These are phyloP conservation scores for Helarctos malayanus DNA, from an alignment of 2,797 vertebrate genomes.

Conservation along the genomic window DNA sequence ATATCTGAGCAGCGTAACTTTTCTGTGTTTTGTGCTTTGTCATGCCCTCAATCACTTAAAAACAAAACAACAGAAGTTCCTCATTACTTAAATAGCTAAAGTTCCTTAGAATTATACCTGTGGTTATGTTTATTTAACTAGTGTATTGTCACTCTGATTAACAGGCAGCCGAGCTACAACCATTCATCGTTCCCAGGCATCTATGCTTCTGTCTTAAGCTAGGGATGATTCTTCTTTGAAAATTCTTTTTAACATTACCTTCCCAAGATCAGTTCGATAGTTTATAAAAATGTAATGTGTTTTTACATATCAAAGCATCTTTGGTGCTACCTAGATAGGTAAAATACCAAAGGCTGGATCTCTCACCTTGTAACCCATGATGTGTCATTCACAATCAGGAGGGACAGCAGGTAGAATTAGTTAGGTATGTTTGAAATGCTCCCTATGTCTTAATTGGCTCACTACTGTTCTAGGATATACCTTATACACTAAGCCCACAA, in stretches of 20 bases:
- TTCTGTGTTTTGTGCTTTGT: background rate
- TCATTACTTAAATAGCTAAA: constrained; percentile 37
- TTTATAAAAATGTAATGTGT: background rate
- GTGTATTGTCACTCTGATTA: background rate
- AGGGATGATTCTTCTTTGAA: background rate
- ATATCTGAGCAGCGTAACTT: background rate
- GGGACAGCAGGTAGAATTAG: background rate
- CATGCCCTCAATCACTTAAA: constrained; percentile 12
- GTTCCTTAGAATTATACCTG: constrained; percentile 4
- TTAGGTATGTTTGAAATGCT: background rate
- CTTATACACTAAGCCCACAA: constrained; percentile 17
- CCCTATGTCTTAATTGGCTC: background rate
- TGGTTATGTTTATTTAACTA: background rate
- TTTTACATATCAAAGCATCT: constrained; percentile 10
- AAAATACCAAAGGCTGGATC: constrained; percentile 1
- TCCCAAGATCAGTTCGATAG: background rate
- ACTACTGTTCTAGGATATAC: background rate
- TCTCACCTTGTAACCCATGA: background rate
- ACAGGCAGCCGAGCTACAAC: background rate
- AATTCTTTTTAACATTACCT: constrained; percentile 41
- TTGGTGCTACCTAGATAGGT: background rate
- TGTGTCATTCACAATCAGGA: background rate
- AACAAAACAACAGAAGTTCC: background rate
- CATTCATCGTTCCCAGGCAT: background rate
- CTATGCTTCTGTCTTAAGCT: background rate